Evolutionary conservation across 2,888 invertebrate species (phyloP).

Genomic region (Polyommatus icarus): DNA sequence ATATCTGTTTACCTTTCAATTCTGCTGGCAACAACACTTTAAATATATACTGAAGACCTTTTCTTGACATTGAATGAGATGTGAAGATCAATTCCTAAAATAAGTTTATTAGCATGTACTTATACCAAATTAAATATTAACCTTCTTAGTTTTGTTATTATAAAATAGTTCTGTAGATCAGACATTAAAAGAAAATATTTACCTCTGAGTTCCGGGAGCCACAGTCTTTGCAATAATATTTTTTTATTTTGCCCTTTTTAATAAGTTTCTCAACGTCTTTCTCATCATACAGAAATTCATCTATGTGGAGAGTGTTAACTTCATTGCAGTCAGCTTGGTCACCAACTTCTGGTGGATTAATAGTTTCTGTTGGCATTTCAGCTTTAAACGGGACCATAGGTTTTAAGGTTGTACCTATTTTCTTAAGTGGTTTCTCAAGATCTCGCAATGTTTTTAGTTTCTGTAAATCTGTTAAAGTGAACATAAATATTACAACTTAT

Average conservation of each 20-base stretch:
- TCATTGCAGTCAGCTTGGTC: constrained; percentile 78
- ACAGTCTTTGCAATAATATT: constrained; percentile 65
- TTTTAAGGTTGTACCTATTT: constrained; percentile 62
- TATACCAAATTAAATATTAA: too few species aligned
- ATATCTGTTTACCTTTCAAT: constrained; percentile 76
- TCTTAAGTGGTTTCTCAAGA: constrained; percentile 55
- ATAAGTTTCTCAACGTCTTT: constrained; percentile 76
- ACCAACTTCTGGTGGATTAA: constrained; percentile 64
- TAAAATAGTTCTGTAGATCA: neutral
- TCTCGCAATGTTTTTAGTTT: constrained; percentile 51
- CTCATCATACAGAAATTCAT: constrained; percentile 86
- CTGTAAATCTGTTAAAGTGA: constrained; percentile 54
- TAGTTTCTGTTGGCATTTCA: constrained; percentile 65
- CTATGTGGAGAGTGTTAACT: constrained; percentile 81
- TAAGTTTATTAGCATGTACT: neutral
- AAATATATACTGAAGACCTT: constrained; percentile 82
- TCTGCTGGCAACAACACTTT: constrained; percentile 82
- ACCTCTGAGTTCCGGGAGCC: constrained; percentile 63
- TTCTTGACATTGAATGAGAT: constrained; percentile 84
- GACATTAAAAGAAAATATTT: constrained; percentile 31
- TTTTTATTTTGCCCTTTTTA: constrained; percentile 58
- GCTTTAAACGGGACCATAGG: constrained; percentile 64
- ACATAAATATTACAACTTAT: too few species aligned
- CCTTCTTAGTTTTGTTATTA: neutral
- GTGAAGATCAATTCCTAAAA: constrained; percentile 78